Conservation (phyloP, 1,140 invertebrate genomes). For the Bradynema listronoti region DNA sequence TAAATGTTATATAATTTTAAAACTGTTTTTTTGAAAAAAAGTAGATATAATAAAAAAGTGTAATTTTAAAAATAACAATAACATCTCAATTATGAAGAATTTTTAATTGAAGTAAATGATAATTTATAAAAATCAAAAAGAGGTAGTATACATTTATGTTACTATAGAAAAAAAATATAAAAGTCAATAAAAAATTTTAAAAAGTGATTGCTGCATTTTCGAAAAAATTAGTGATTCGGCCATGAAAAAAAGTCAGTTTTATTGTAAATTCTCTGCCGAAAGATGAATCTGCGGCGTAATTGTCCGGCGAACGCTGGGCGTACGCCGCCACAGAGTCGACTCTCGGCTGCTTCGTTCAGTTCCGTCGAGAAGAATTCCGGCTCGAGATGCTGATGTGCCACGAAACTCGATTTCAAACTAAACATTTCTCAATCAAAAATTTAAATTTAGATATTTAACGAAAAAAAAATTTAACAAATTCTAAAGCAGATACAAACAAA, state of each 20-base stretch:
- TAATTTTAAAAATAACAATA: not conserved
- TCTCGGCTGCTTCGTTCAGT: conserved; percentile 46
- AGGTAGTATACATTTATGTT: not conserved
- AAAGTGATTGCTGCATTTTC: not conserved
- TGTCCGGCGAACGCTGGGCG: conserved; percentile 39
- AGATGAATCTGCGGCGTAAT: conserved; percentile 29
- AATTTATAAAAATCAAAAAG: conserved; percentile 1
- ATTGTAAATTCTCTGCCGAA: conserved; percentile 19
- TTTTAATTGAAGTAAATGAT: not conserved
- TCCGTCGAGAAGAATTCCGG: conserved; percentile 19
- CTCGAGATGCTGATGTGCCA: conserved; percentile 40
- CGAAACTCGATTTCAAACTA: conserved; percentile 57
- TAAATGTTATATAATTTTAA: not conserved
- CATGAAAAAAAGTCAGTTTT: conserved; percentile 1
- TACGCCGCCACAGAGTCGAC: conserved; percentile 53
- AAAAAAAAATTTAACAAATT: too few species aligned
- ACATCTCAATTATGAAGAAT: conserved; percentile 3
- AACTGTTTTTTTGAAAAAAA: conserved; percentile 1
- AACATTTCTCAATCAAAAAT: conserved; percentile 7
- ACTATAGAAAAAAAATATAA: not conserved
- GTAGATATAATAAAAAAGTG: too few species aligned
- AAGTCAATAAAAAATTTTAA: not conserved
- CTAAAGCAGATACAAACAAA: too few species aligned
- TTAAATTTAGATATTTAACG: not conserved
- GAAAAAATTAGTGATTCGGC: not conserved